Base-by-base conservation (phyloP, 2,113 vertebrate species). In the Egretta garzetta region DNA sequence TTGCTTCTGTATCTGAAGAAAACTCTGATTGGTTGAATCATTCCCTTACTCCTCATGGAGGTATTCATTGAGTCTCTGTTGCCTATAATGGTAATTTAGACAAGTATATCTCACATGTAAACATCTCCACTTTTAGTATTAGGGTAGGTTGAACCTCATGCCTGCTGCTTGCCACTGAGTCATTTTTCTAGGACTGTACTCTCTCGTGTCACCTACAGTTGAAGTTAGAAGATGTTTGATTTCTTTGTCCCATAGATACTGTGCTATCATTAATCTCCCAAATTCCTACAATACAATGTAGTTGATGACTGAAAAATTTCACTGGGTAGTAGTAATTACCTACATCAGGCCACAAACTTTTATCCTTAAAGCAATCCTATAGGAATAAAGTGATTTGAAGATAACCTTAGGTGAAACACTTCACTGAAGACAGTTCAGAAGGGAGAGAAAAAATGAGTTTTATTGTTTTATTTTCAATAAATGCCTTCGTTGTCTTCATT, bases 21-120 rank as follows among this genome's bases (percentile, higher is more conserved):
- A 92, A 39, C 12, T 59, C 23, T 2, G 16, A 28, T 9, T 53
- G 20, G 7, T 70, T 56, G 9, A 80, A 47, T 35, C 20, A 60
- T 86, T 86, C 19, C 24, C 27, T 83, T 73, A 43, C 28, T n/a
- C 58, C 45, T 73, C 0, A 3, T 35, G 35, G 30, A 76, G 9
- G 8, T 39, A 64, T 64, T 72, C 6, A n/a, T 6, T 49, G 35
- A 39, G 23, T 33, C 19, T 55, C 17, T 66, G 22, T 43, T 83
- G 20, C 43, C 17, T 52, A 1, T 19, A n/a, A 18, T 15, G 45
- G 12, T 20, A 75, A 60, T 59, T 80, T 59, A 73, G 7, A n/a
- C 11, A 45, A 1, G 0, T n/a, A 66, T 11, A 70, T 2, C 18
- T 73, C 59, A 30, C 0, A 1, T 27, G 14, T 37, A 59, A 67